Percentiles rank a stretch among this genome's conserved stretches.
phyloP scores from a whole-genome alignment of 2,888 invertebrate species.

The Diaprepes abbreviatus region DNA sequence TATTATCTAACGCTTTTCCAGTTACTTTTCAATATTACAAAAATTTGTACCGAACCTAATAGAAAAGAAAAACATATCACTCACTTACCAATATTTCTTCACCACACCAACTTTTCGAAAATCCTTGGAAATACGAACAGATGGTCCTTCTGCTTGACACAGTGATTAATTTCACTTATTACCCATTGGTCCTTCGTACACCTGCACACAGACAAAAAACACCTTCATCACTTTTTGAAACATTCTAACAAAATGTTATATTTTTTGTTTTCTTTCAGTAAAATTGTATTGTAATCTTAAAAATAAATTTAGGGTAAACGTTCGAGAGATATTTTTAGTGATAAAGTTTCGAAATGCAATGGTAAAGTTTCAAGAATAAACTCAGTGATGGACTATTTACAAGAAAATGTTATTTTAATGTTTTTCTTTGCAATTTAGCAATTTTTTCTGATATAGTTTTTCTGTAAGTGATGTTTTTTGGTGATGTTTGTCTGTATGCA shows the following conservation, averaged over 20 bases:
- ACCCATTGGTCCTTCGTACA: slow-evolving; percentile 23
- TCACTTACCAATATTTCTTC: slow-evolving; percentile 20
- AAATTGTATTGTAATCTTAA: background rate
- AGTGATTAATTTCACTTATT: slow-evolving; percentile 14
- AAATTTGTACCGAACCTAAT: too few relatives aligned
- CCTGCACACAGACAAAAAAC: slow-evolving; percentile 50
- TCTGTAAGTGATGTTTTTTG: slow-evolving; percentile 43
- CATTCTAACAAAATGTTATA: slow-evolving; percentile 7
- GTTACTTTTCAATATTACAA: too few relatives aligned
- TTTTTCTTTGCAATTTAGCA: slow-evolving; percentile 15
- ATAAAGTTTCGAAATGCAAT: slow-evolving; percentile 11
- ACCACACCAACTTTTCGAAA: slow-evolving; percentile 6
- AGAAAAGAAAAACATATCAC: too few relatives aligned
- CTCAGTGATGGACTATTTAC: slow-evolving; percentile 20
- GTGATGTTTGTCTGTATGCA: slow-evolving; percentile 49
- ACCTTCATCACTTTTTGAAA: slow-evolving; percentile 44
- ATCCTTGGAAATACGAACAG: background rate
- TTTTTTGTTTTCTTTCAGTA: background rate
- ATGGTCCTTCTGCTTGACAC: background rate
- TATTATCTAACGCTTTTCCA: too few relatives aligned
- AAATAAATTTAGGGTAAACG: background rate
- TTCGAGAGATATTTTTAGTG: slow-evolving; percentile 4
- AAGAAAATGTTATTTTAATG: slow-evolving; percentile 14
- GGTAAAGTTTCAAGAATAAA: slow-evolving; percentile 5
- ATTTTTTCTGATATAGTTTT: slow-evolving; percentile 24